phyloP scores from a whole-genome alignment of 2,888 invertebrate species.

The Chesias legatella region DNA sequence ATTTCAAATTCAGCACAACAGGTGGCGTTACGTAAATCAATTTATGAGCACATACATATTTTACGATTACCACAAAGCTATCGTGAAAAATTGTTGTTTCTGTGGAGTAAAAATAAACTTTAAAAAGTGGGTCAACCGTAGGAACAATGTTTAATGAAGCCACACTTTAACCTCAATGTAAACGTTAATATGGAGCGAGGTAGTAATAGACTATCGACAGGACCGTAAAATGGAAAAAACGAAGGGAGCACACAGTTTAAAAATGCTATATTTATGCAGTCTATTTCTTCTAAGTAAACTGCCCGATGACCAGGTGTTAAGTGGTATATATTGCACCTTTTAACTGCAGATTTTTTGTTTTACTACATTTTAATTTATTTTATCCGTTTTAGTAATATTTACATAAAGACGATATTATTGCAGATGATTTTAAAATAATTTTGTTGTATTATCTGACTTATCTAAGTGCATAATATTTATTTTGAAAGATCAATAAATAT shows the following conservation, averaged over 20 bases:
- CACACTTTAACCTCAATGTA: slow-evolving; percentile 37
- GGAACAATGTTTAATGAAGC: slow-evolving; percentile 45
- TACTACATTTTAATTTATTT: too few species aligned
- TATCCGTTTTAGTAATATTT: too few species aligned
- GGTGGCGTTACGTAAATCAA: slow-evolving; percentile 19
- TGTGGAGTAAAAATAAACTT: slow-evolving; percentile 42
- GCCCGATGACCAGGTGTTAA: too few species aligned
- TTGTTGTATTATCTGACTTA: too few species aligned
- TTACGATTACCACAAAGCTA: slow-evolving; percentile 35
- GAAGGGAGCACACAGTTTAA: slow-evolving; percentile 4
- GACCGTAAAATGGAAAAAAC: slow-evolving; percentile 11
- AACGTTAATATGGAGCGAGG: slow-evolving; percentile 33
- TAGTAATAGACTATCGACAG: slow-evolving; percentile 19
- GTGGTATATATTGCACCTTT: too few species aligned
- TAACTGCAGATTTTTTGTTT: too few species aligned
- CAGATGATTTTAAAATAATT: too few species aligned
- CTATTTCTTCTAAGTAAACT: too few species aligned
- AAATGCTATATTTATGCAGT: slow-evolving; percentile 23
- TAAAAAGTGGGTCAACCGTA: slow-evolving; percentile 52
- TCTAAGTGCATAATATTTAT: too few species aligned
- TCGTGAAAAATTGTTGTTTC: slow-evolving; percentile 32
- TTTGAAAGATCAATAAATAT: too few species aligned
- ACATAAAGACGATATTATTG: too few species aligned
- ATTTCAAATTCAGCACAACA: slow-evolving; percentile 12
- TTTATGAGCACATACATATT: slow-evolving; percentile 29